Evolutionary conservation across 2,888 invertebrate genomes (phyloP), one percentile per base, ranked within the genome.

Genomic region (Ennomos erosarius): DNA sequence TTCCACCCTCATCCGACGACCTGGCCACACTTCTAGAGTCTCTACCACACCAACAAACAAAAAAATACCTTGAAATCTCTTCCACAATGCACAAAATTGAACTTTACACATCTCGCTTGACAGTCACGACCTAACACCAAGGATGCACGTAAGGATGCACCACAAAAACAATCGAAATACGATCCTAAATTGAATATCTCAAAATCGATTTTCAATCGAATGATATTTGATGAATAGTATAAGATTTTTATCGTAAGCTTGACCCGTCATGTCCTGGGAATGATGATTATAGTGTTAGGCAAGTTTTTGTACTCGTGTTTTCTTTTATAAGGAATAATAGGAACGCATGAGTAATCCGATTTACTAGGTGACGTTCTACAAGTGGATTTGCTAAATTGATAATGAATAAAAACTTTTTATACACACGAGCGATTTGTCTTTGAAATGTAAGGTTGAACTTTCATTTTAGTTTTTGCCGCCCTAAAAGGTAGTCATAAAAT

Each of bases 231-330:
- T 83, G 84, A 85, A 86, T 84, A 83, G 81, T 75, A 84, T 81
- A 82, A 81, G 88, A 90, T 87, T 83, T 55, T 86, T 85, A 88
- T 89, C 87, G 81, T 81, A 73, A 76, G 76, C 82, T 86, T 88
- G 88, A 89, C 89, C 90, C 85, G 87, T 87, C 86, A 86, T 84
- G 85, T 84, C 88, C 88, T 88, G 90, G 79, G 90, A 89, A 88
- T 85, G 85, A 78, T 82, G 70, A 75, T 79, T 74, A 71, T 78
- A 69, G 69, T 64, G 61, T 69, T 52, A 57, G 70, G 56, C 34
- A 26, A 64, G 62, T 60, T 64, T 42, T 42, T 55, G 16, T 39
- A 48, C 44, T 58, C 38, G 36, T 54, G 13, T 65, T 59, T 62
- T 33, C 13, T 36, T 38, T 44, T 36, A 26, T 53, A 57, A 45